Conservation (phyloP, 2,888 invertebrate species). For the Melipona bicolor region DNA sequence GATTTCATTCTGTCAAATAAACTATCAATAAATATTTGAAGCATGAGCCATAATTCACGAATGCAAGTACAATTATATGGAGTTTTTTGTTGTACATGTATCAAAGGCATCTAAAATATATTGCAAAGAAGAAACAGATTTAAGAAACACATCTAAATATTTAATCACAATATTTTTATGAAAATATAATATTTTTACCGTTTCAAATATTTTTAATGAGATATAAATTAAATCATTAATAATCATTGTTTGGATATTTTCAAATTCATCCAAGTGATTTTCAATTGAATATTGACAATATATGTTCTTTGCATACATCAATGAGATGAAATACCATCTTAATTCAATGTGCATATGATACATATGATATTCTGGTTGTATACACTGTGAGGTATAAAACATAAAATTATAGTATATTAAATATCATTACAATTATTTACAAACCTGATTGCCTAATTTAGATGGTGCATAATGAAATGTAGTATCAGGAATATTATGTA, state of each 20-base stretch:
- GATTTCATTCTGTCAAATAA: constrained; percentile 72
- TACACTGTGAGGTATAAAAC: constrained; percentile 75
- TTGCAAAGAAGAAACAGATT: not conserved
- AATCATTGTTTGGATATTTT: constrained; percentile 71
- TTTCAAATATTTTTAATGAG: constrained; percentile 81
- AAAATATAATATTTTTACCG: constrained; percentile 74
- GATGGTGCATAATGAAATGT: constrained; percentile 82
- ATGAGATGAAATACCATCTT: constrained; percentile 83
- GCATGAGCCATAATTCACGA: constrained; percentile 86
- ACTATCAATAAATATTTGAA: constrained; percentile 84
- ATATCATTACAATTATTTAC: constrained; percentile 7
- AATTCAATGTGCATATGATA: constrained; percentile 85
- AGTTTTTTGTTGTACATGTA: constrained; percentile 84
- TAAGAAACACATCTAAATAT: constrained; percentile 1
- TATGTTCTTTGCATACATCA: constrained; percentile 72
- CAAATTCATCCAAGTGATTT: constrained; percentile 72
- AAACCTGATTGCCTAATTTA: constrained; percentile 83
- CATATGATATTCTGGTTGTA: constrained; percentile 84
- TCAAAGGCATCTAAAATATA: constrained; percentile 78
- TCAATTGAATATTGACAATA: constrained; percentile 65
- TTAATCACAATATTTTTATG: constrained; percentile 1
- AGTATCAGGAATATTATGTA: constrained; percentile 81
- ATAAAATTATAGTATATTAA: constrained; percentile 10
- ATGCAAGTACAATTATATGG: constrained; percentile 87
- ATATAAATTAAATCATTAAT: constrained; percentile 81